Conservation (phyloP, 92 coral and sea anemone genomes). For the Scolanthus callimorphus region DNA sequence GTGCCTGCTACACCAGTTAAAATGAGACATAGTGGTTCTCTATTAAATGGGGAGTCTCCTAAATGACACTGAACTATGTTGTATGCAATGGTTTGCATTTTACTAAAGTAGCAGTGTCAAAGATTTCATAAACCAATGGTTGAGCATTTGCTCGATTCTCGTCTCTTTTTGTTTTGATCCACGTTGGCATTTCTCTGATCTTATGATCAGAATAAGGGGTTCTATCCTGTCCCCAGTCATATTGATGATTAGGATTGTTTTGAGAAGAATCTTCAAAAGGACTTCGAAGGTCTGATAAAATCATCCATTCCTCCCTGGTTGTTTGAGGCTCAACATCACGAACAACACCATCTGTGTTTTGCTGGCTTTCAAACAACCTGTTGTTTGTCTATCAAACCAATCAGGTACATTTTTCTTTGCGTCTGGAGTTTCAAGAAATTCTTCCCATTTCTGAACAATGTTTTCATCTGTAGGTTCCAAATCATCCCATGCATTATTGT, state of each 20-base stretch:
- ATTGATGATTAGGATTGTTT: not conserved
- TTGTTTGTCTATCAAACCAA: slow-evolving; percentile 10
- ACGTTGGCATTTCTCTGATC: slow-evolving; percentile 43
- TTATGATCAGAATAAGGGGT: slow-evolving; percentile 35
- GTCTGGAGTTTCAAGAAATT: slow-evolving; percentile 4
- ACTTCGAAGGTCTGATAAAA: slow-evolving; percentile 33
- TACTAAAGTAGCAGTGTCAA: slow-evolving; percentile 32
- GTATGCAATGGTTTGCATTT: slow-evolving; percentile 43
- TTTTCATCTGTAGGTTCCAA: not conserved
- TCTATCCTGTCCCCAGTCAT: slow-evolving; percentile 41
- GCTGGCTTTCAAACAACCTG: too few species aligned
- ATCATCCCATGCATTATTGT: slow-evolving; percentile 6
- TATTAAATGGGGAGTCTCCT: slow-evolving; percentile 14
- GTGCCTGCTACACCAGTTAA: slow-evolving; percentile 28
- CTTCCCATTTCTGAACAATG: slow-evolving; percentile 11
- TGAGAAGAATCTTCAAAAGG: slow-evolving; percentile 30
- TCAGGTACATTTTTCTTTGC: slow-evolving; percentile 3
- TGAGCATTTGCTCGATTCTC: not conserved
- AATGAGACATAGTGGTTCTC: slow-evolving; percentile 36
- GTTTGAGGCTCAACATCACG: not conserved
- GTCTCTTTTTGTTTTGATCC: slow-evolving; percentile 37
- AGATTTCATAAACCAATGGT: slow-evolving; percentile 12
- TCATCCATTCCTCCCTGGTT: slow-evolving; percentile 46
- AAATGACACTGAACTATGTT: slow-evolving; percentile 32
- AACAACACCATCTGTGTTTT: too few species aligned